phyloP scores from a whole-genome alignment of 2,797 vertebrate genomes.

The Fistularia tabacaria region DNA sequence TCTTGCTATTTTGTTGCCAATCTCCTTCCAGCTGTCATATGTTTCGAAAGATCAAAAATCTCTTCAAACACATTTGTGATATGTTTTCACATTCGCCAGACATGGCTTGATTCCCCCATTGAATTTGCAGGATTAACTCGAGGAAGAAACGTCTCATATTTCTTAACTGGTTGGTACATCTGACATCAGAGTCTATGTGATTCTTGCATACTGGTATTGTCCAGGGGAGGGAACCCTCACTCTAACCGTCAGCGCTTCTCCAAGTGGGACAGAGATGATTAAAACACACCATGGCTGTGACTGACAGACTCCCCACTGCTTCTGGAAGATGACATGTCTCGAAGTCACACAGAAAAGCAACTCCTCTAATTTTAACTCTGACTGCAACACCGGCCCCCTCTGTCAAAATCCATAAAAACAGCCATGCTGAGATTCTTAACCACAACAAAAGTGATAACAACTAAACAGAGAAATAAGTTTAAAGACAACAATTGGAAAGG shows the following conservation, averaged over 20 bases:
- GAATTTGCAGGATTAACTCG: slow-evolving; percentile 69
- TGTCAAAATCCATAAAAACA: slow-evolving; percentile 67
- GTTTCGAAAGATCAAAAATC: slow-evolving; percentile 69
- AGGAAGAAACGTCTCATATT: slow-evolving; percentile 68
- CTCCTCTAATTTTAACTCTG: slow-evolving; percentile 77
- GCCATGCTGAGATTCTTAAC: slow-evolving; percentile 66
- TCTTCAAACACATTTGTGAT: slow-evolving; percentile 66
- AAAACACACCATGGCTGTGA: slow-evolving; percentile 77
- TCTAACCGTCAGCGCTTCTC: slow-evolving; percentile 73
- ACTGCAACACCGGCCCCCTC: slow-evolving; percentile 67
- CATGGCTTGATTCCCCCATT: slow-evolving; percentile 69
- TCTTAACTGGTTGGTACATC: slow-evolving; percentile 68
- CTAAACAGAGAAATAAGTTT: slow-evolving; percentile 71
- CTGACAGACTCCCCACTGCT: slow-evolving; percentile 75
- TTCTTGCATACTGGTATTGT: slow-evolving; percentile 67
- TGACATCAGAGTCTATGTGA: slow-evolving; percentile 71
- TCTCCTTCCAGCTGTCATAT: slow-evolving; percentile 72
- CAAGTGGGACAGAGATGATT: slow-evolving; percentile 79
- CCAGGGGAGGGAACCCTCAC: slow-evolving; percentile 78
- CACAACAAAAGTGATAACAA: slow-evolving; percentile 73
- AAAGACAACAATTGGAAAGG: slow-evolving; percentile 67
- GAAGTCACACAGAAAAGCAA: slow-evolving; percentile 67
- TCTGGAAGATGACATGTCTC: slow-evolving; percentile 72
- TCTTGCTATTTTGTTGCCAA: slow-evolving; percentile 71
- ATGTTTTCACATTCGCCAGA: slow-evolving; percentile 67